Evolutionary conservation across 1,140 invertebrate species (phyloP), one percentile per base, ranked within the genome.

Genomic region (Trichoplusia ni): DNA sequence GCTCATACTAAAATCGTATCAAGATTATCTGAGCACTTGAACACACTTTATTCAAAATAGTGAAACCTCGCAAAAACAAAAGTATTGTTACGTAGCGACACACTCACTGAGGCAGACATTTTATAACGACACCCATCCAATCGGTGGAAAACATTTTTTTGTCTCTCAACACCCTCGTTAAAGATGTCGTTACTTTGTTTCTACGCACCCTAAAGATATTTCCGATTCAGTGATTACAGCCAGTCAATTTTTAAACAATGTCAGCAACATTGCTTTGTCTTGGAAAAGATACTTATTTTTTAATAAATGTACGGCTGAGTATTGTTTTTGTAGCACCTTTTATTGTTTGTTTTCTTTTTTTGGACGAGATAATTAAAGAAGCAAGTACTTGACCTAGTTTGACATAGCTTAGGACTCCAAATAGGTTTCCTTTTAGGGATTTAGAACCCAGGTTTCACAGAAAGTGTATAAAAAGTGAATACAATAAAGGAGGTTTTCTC

Each of bases 91-190:
- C 6, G 31, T 4, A 31, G 5, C 2, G 2, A 5, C 14, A 29
- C 14, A 31, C 18, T 31, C 37, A 73, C 19, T 42, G 19, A 35
- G 69, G 54, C 56, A 67, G 68, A 71, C 47, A 54, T 31, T 69
- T 69, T 70, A 71, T 71, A 75, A 75, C 63, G 66, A 74, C 53
- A 67, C 63, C 58, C 54, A 53, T 72, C 58, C 65, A 68, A 68
- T 65, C 37, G 44, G 18, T 9, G 29, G 47, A 31, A 67, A 60
- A 68, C 60, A 67, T 68, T 59, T 71, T 68, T 73, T 68, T 61
- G 11, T 54, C 23, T 62, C 29, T 49, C 51, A 42, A 59, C 47
- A 35, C 40, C 44, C 62, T 71, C 54, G 47, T 67, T 62, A 69
- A 64, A 54, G 67, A 44, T 59, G 59, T 66, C 29, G 42, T 60